A percentile compares a stretch with the other conserved stretches of the same genome.
phyloP scores from a whole-genome alignment of 2,797 vertebrate species.

The Astyanax mexicanus region DNA sequence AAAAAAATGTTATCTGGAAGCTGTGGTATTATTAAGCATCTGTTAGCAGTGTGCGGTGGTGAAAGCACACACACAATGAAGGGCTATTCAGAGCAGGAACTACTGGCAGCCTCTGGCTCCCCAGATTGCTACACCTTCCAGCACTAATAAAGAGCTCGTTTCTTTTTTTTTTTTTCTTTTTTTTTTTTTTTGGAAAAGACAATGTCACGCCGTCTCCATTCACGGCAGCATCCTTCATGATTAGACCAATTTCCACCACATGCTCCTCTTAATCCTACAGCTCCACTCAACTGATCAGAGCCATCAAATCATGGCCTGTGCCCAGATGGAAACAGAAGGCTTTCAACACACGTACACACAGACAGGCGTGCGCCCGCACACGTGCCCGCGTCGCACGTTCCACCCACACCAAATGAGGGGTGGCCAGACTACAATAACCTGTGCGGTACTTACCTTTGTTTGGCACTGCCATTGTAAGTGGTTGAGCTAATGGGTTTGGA shows the following conservation, averaged over 20 bases:
- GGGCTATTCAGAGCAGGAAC: conserved; percentile 23
- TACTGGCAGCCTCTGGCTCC: conserved; percentile 39
- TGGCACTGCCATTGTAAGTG: conserved; percentile 26
- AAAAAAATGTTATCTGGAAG: conserved; percentile 13
- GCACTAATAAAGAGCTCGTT: conserved; percentile 49
- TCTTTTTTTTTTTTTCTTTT: conserved; percentile 10
- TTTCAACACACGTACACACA: conserved; percentile 31
- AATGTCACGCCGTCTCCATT: conserved; percentile 49
- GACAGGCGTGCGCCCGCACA: conserved; percentile 5
- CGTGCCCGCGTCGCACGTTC: conserved; percentile 31
- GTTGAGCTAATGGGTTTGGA: conserved; percentile 72
- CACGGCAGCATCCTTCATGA: conserved; percentile 47
- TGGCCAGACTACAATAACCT: conserved; percentile 18
- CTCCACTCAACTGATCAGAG: conserved; percentile 69
- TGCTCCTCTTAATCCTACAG: conserved; percentile 58
- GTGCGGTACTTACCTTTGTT: conserved; percentile 28
- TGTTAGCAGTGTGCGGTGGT: not conserved
- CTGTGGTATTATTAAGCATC: conserved; percentile 20
- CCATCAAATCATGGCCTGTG: conserved; percentile 63
- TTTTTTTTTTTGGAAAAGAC: conserved; percentile 31
- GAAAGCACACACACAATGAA: conserved; percentile 25
- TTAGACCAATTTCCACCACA: conserved; percentile 64
- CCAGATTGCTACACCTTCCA: conserved; percentile 50
- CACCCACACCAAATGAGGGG: conserved; percentile 23
- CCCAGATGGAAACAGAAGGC: conserved; percentile 18